Conservation (phyloP, 2,888 invertebrate species). For the Athalia rosae region DNA sequence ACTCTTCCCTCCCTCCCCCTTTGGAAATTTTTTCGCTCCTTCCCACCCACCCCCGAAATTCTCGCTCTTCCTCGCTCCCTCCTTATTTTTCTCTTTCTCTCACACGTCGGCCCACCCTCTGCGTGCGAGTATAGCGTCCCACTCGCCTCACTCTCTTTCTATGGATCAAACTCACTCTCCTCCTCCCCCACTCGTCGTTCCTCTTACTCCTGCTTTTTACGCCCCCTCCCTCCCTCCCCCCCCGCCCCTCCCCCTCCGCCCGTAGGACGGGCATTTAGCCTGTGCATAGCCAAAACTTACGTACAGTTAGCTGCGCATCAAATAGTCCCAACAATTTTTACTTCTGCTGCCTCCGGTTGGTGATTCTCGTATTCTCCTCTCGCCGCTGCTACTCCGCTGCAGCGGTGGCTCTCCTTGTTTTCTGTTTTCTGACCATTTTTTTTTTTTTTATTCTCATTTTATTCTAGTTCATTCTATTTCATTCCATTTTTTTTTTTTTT, state of each 20-base stretch:
- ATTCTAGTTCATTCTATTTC: too few species aligned
- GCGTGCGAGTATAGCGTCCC: constrained; percentile 50
- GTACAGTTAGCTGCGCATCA: constrained; percentile 67
- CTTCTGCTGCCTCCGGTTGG: constrained; percentile 47
- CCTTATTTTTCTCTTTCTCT: constrained; percentile 55
- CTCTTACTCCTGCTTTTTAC: constrained; percentile 56
- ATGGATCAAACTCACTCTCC: constrained; percentile 57
- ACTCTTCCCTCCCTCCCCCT: constrained; percentile 45
- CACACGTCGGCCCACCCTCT: constrained; percentile 46
- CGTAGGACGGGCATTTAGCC: constrained; percentile 62
- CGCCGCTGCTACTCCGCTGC: too few species aligned
- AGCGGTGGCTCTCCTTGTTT: too few species aligned
- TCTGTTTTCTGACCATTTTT: too few species aligned
- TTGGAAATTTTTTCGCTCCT: constrained; percentile 47
- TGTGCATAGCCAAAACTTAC: constrained; percentile 69
- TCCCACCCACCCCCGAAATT: constrained; percentile 50
- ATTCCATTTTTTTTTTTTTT: too few species aligned
- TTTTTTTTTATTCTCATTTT: too few species aligned
- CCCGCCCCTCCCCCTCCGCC: constrained; percentile 55
- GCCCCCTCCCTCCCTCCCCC: constrained; percentile 62
- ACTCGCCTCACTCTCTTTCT: constrained; percentile 51
- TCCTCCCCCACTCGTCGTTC: constrained; percentile 58
- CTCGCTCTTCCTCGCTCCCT: constrained; percentile 55
- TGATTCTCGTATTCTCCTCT: not conserved
- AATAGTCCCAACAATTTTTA: constrained; percentile 63